Percentiles rank a stretch among this genome's conserved stretches.
These are phyloP conservation scores for Corythornis madagascariensis DNA, from an alignment of 2,113 vertebrate species.

Conservation along the genomic window DNA sequence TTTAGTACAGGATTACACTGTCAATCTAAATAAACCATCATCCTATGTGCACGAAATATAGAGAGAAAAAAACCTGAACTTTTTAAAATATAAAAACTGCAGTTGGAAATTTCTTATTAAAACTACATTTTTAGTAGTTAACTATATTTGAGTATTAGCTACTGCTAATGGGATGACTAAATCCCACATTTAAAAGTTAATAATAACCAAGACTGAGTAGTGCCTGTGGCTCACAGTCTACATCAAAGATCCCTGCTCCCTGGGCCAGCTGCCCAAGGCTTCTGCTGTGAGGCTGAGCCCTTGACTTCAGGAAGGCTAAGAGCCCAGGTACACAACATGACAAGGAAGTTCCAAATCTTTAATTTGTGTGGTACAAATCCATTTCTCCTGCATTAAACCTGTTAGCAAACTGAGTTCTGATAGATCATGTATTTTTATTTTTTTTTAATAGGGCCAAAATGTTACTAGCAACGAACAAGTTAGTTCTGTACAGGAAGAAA, in stretches of 20 bases:
- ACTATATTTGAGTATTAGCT: too few species aligned
- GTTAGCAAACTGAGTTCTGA: not conserved
- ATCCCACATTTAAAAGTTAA: not conserved
- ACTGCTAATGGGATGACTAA: not conserved
- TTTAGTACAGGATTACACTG: not conserved
- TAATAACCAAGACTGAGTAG: not conserved
- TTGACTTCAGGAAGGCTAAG: not conserved
- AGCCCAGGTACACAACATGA: not conserved
- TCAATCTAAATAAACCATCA: not conserved
- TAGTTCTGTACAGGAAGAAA: not conserved
- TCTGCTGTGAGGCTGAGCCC: not conserved
- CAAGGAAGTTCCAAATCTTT: not conserved
- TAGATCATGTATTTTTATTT: not conserved
- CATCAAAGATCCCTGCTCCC: not conserved
- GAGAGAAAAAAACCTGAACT: not conserved
- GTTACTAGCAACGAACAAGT: not conserved
- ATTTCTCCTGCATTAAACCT: not conserved
- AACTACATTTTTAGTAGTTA: not conserved
- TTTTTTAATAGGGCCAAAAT: not conserved
- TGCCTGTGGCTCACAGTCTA: not conserved
- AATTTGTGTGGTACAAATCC: not conserved
- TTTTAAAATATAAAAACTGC: not conserved
- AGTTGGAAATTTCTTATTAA: not conserved
- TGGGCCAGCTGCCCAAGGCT: not conserved
- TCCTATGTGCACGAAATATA: not conserved